Evolutionary conservation across 2,797 vertebrate genomes (phyloP).

Genomic region (Sus cebifrons): DNA sequence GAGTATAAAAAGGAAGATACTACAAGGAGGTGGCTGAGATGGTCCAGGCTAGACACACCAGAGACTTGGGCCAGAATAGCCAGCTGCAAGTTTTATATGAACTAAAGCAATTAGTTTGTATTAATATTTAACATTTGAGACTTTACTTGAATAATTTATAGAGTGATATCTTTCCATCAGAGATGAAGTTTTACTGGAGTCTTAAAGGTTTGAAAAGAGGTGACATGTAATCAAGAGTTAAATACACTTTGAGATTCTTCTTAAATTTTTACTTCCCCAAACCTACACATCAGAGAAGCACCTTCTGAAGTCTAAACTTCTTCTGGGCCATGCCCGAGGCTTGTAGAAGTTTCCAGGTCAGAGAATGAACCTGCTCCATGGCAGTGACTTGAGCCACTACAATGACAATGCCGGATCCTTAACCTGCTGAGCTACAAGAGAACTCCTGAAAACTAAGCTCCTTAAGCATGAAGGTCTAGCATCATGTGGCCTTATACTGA

Average conservation of each 20-base stretch:
- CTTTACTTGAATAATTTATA: not conserved
- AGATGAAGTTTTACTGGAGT: not conserved
- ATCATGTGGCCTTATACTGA: not conserved
- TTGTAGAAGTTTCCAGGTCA: no score
- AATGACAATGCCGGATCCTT: no score
- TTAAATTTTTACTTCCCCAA: not conserved
- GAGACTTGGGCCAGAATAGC: not conserved
- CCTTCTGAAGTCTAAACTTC: not conserved
- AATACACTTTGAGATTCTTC: not conserved
- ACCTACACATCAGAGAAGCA: not conserved
- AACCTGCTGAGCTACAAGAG: no score
- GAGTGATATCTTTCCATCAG: not conserved
- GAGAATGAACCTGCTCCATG: no score
- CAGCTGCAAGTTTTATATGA: not conserved
- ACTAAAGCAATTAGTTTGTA: not conserved
- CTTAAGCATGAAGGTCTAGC: not conserved
- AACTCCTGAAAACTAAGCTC: not conserved
- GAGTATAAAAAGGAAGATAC: not conserved
- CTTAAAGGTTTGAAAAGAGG: constrained; percentile 13
- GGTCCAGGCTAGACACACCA: not conserved
- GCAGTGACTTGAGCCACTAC: no score
- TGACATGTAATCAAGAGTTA: not conserved
- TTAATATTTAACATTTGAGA: not conserved
- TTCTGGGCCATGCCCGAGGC: no score
- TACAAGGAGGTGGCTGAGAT: not conserved